Conservation (phyloP, 2,113 vertebrate species). For the Columbina picui region DNA sequence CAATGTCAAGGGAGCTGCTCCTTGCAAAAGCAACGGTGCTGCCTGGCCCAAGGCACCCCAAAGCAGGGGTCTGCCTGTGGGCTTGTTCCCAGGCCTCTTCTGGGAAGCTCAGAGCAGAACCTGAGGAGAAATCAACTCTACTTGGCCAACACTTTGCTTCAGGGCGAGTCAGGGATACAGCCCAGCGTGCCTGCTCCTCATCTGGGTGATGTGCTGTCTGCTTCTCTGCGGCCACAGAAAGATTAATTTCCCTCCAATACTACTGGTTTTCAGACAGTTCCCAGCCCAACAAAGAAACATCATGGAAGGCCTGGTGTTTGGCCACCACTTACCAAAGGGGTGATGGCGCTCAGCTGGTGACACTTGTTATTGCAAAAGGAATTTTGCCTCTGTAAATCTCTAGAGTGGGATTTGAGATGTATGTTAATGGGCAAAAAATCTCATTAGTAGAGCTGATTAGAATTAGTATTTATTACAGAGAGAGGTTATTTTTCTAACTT, state of each 20-base stretch:
- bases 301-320: background rate
- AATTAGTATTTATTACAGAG: background rate
- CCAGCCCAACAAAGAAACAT: background rate
- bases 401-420: background rate
- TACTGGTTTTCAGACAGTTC: background rate
- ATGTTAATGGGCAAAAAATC: background rate
- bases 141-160: fast-evolving
- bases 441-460: background rate
- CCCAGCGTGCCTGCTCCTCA: fast-evolving
- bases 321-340: fast-evolving
- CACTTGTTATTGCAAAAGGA: background rate
- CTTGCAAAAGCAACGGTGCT: background rate
- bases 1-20: background rate
- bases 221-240: background rate
- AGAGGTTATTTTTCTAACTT: background rate
- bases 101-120: background rate
- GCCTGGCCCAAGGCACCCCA: background rate
- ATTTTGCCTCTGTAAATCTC: background rate
- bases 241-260: background rate
- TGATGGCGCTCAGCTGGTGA: fast-evolving
- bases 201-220: fast-evolving
- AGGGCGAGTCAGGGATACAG: background rate
- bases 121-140: background rate
- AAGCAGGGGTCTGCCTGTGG: background rate
- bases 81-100: background rate